Percentiles rank a stretch among this genome's conserved stretches.
phyloP scores from a whole-genome alignment of 2,888 invertebrate genomes.

The Ormyrus labotus region DNA sequence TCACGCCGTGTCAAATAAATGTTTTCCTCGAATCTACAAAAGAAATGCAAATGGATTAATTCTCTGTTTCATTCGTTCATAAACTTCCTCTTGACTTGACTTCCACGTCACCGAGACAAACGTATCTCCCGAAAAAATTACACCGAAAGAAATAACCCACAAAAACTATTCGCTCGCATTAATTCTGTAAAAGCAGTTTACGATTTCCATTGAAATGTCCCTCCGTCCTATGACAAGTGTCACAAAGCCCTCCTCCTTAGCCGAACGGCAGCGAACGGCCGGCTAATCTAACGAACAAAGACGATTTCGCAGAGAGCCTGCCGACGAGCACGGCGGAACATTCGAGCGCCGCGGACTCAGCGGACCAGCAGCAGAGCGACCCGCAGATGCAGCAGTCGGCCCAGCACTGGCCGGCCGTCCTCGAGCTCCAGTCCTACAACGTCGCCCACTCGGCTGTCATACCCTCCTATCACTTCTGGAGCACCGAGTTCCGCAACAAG shows the following conservation, averaged over 20 bases:
- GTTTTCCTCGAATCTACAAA: background rate
- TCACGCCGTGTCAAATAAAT: slow-evolving; percentile 26
- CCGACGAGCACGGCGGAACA: slow-evolving; percentile 84
- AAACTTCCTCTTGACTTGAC: background rate
- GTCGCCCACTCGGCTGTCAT: slow-evolving; percentile 89
- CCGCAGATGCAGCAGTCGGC: slow-evolving; percentile 85
- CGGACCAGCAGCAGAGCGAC: slow-evolving; percentile 67
- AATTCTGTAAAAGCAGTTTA: background rate
- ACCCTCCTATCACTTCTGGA: slow-evolving; percentile 95
- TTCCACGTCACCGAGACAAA: background rate
- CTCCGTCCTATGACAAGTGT: background rate
- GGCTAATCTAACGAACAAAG: background rate
- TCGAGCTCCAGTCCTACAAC: slow-evolving; percentile 90
- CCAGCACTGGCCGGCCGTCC: slow-evolving; percentile 86
- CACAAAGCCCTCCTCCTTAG: background rate
- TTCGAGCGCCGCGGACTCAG: slow-evolving; percentile 78
- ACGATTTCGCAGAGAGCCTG: slow-evolving; percentile 81
- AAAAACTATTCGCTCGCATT: background rate
- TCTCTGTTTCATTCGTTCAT: background rate
- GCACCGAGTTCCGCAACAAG: slow-evolving; percentile 93
- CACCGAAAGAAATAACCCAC: no score
- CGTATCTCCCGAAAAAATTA: no score
- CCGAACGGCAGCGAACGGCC: background rate
- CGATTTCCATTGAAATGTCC: background rate
- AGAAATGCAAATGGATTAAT: slow-evolving; percentile 1